A percentile compares a stretch with the other conserved stretches of the same genome.
Conservation (phyloP, 2,113 vertebrate species). For the Dipodomys merriami region DNA sequence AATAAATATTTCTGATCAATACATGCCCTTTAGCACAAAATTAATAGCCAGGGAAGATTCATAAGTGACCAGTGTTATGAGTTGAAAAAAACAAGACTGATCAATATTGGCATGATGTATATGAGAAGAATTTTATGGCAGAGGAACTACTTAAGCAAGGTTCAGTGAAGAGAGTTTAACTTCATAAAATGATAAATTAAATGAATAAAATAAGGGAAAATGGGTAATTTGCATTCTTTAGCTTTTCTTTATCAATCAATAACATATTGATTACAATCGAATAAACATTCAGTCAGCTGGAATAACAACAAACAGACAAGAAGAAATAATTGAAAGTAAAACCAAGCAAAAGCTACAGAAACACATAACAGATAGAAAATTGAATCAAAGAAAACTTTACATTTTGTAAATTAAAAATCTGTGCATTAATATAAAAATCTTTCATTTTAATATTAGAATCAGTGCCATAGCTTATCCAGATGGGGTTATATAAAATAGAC, state of each 20-base stretch:
- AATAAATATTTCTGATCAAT: not conserved
- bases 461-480: not conserved
- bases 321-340: slow-evolving; percentile 21
- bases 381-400: not conserved
- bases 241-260: slow-evolving; percentile 45
- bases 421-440: not conserved
- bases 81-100: not conserved
- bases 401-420: not conserved
- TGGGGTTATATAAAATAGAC: not conserved
- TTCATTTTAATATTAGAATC: not conserved
- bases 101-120: not conserved
- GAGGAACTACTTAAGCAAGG: not conserved
- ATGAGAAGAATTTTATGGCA: not conserved
- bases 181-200: slow-evolving; percentile 51
- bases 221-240: slow-evolving; percentile 44
- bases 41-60: not conserved
- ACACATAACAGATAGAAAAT: not conserved
- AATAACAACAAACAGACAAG: not conserved
- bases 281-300: slow-evolving; percentile 5
- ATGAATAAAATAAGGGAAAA: slow-evolving; percentile 18
- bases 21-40: not conserved
- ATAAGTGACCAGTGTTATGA: not conserved
- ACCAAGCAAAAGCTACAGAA: not conserved
- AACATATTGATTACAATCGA: slow-evolving; percentile 61
- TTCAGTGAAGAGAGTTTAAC: slow-evolving; percentile 5